phyloP scores from a whole-genome alignment of 2,113 vertebrate species.

The Numenius arquata region DNA sequence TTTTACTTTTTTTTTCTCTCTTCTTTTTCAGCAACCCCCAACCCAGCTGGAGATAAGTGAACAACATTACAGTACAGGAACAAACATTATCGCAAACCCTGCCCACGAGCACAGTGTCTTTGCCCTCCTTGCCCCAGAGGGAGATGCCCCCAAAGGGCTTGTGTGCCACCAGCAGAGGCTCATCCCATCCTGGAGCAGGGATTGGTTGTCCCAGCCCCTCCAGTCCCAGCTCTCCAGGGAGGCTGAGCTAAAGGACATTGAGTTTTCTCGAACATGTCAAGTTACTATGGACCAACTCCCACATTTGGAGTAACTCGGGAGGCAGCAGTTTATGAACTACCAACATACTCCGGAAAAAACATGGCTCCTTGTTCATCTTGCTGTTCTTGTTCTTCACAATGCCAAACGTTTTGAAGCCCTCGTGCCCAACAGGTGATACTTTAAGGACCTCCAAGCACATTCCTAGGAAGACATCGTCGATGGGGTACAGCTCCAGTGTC shows the following conservation, averaged over 20 bases:
- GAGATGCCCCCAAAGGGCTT: neutral
- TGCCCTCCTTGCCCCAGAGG: neutral
- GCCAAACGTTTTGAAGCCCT: conserved; percentile 96
- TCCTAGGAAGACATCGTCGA: conserved; percentile 94
- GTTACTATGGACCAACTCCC: conserved; percentile 88
- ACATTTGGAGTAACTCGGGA: conserved; percentile 86
- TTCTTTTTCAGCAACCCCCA: conserved; percentile 38
- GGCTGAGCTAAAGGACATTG: conserved; percentile 77
- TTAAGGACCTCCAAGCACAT: conserved; percentile 92
- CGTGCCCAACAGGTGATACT: conserved; percentile 82
- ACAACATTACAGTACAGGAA: conserved; percentile 49
- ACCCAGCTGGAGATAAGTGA: conserved; percentile 61
- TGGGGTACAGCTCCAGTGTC: conserved; percentile 89
- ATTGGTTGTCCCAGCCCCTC: neutral
- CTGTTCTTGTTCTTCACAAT: conserved; percentile 89
- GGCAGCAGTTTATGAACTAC: conserved; percentile 97
- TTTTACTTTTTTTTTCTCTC: neutral
- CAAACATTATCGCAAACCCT: neutral
- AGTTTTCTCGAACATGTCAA: conserved; percentile 87
- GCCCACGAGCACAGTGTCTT: accelerated
- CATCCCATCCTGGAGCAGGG: neutral
- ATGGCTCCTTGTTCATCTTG: conserved; percentile 93
- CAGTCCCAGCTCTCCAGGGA: neutral
- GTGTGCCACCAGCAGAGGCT: neutral
- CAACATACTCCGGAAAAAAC: conserved; percentile 91